phyloP scores from a whole-genome alignment of 2,888 invertebrate genomes.

The Lutraria lutraria region DNA sequence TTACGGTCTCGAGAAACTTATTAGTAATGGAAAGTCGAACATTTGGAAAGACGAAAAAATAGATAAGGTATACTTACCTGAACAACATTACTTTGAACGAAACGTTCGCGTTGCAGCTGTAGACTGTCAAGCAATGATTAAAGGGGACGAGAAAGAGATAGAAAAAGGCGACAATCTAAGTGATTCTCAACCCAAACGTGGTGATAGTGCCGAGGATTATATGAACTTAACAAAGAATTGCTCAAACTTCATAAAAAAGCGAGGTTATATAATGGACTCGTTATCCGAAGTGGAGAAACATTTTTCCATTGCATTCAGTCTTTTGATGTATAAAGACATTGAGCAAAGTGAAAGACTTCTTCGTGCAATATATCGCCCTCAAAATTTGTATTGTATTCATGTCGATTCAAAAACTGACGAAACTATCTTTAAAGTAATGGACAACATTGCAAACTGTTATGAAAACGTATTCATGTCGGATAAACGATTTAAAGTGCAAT shows the following conservation, averaged over 20 bases:
- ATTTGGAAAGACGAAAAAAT: constrained; percentile 30
- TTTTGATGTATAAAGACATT: constrained; percentile 80
- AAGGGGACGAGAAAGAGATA: constrained; percentile 52
- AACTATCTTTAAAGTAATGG: constrained; percentile 72
- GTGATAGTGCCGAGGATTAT: constrained; percentile 28
- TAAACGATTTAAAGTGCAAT: constrained; percentile 73
- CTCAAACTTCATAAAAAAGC: constrained; percentile 54
- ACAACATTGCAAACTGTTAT: constrained; percentile 78
- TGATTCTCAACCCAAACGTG: neutral
- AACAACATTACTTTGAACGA: constrained; percentile 33
- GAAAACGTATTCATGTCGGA: constrained; percentile 82
- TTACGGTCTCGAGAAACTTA: constrained; percentile 30
- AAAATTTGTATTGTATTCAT: constrained; percentile 85
- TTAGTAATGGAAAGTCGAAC: constrained; percentile 39
- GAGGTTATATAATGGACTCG: constrained; percentile 69
- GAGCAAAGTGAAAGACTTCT: constrained; percentile 82
- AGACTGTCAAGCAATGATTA: constrained; percentile 73
- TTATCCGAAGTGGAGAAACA: constrained; percentile 75
- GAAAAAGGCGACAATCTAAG: neutral
- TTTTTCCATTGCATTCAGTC: constrained; percentile 82
- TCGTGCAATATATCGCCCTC: constrained; percentile 83
- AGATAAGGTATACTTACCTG: neutral
- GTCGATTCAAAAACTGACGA: constrained; percentile 80
- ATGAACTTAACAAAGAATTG: constrained; percentile 64
- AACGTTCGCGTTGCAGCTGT: constrained; percentile 45